Evolutionary conservation across 1,140 invertebrate species (phyloP), one percentile per base, ranked within the genome.

Genomic region (Linepithema humile): DNA sequence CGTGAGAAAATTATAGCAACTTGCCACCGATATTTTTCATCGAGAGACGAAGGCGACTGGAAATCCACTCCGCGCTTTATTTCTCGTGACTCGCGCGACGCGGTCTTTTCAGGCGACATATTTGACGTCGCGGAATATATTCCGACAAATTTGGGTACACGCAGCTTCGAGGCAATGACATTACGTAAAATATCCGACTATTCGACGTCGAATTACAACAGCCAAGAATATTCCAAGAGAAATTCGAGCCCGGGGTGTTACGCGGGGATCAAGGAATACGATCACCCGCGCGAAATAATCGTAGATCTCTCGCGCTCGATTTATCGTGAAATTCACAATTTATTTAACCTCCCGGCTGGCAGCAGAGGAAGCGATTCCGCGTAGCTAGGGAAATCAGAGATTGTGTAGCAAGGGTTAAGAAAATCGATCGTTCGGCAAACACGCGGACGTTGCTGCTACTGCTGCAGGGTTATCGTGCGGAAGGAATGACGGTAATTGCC

Each of bases 401-500:
- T 83, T 43, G 43, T 53, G 69, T 77, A 62, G 69, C 69, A 83
- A 83, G 82, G 82, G 82, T 74, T 75, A 74, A 75, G 82, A 75
- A 83, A 83, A 83, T 83, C 82, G 70, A 83, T 75, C 70, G 72
- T 77, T 83, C 70, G 45, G 72, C 69, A 83, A 83, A 83, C 69
- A 75, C 82, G 82, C 72, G 82, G 59, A 83, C 70, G 72, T 32
- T 15, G 64, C 45, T 62, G 69, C 57, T 32, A 57, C 45, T 29
- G 80, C 82, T 73, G 57, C 59, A 53, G 57, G 74, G 60, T 84
- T 84, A 84, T 84, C 74, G 82, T 45, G 74, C 74, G 82, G 82
- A 84, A 84, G 70, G 82, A 84, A 84, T 77, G 62, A 78, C 59
- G 82, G 60, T 74, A 83, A 83, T 83, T 83, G 82, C 69, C 70